A percentile compares a stretch with the other conserved stretches of the same genome.
Conservation (phyloP, 2,797 vertebrate genomes). For the Spheniscus humboldti region DNA sequence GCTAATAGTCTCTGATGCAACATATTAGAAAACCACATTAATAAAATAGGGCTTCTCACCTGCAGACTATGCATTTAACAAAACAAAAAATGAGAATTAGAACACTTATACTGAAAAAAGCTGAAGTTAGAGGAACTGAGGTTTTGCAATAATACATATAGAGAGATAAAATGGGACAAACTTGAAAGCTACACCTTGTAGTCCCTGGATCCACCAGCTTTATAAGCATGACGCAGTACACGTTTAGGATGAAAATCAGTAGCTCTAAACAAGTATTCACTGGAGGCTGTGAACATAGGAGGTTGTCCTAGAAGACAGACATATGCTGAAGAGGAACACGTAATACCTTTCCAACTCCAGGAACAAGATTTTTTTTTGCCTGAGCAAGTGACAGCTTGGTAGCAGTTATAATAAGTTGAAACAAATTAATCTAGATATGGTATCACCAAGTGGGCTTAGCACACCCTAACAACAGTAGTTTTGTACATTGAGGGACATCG, state of each 20-base stretch:
- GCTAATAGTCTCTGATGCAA: not conserved
- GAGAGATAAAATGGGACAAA: not conserved
- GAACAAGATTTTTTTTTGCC: not conserved
- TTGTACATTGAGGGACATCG: not conserved
- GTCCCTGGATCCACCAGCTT: not conserved
- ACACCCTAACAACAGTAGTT: not conserved
- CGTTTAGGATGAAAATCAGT: not conserved
- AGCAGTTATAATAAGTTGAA: not conserved
- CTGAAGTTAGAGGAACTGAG: not conserved
- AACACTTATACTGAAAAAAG: not conserved
- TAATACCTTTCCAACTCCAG: not conserved
- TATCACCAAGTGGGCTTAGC: not conserved
- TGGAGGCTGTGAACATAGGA: not conserved
- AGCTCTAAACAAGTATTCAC: not conserved
- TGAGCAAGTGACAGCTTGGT: not conserved
- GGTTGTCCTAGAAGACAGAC: not conserved
- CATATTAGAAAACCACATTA: not conserved
- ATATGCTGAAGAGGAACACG: not conserved
- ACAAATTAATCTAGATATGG: not conserved
- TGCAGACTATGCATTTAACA: not conserved
- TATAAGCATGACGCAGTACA: not conserved
- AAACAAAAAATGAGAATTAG: not conserved
- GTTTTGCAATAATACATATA: not conserved
- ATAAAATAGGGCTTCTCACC: not conserved
- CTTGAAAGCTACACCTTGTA: not conserved